Base-by-base conservation (phyloP, 2,888 invertebrate genomes). In the Morpho achilles region DNA sequence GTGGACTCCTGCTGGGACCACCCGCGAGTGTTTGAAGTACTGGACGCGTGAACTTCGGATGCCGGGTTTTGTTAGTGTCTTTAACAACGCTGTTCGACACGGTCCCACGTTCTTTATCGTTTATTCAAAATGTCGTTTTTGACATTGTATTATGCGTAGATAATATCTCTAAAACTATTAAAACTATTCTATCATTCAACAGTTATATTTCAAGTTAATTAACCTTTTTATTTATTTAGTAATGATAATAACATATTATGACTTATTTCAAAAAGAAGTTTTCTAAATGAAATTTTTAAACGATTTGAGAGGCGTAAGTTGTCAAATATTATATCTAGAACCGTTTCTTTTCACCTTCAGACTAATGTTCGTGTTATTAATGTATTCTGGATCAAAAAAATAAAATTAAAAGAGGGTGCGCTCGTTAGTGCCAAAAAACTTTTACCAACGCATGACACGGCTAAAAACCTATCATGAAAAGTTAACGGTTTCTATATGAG, bases 1-100 rank as follows among this genome's bases (percentile, higher is more conserved):
- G 45, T 65, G 73, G 75, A 71, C 79, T 69, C 88, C 88, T 79
- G 87, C 87, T 85, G 87, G 72, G 88, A 87, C 88, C 89, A 87
- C 89, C 87, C 87, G 87, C 75, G 80, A 71, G 64, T 70, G 66
- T 61, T 70, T 62, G 67, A 67, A 67, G 61, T 67, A 69, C 65
- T 71, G 65, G 71, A 71, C 71, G 66, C 65, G 60, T 61, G 59
- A 62, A 63, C 47, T 65, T 59, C 65, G 55, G 66, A 63, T 67
- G 63, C 62, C 58, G 53, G 53, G 61, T 63, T 58, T 61, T 58
- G 60, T 66, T 69, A 67, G 67, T 70, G 68, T 63, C 63, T 67
- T 65, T 49, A 59, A 64, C 66, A 61, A 59, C 46, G 66, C 63
- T 66, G 64, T 71, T 32, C 67, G 68, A 67, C 64, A 62, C 61